Conservation (phyloP, 2,888 invertebrate genomes). For the Brenthis hecate region DNA sequence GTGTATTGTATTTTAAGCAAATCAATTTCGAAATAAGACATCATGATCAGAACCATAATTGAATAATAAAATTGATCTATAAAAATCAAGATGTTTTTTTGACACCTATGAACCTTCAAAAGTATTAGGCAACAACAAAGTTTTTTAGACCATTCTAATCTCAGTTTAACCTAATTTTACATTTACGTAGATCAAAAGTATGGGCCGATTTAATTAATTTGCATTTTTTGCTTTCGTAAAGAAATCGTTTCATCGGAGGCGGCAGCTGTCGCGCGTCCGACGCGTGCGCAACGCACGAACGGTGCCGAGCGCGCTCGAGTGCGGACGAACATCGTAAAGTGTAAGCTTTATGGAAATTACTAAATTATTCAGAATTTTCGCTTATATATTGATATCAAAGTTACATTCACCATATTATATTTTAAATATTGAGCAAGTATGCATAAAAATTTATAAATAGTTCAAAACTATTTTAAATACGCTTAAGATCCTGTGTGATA, state of each 20-base stretch:
- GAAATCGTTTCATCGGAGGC: constrained; percentile 69
- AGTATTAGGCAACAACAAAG: neutral
- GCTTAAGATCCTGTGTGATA: neutral
- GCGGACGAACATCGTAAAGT: constrained; percentile 37
- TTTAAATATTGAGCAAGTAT: neutral
- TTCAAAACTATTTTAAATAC: neutral
- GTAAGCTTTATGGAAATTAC: constrained; percentile 17
- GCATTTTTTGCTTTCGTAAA: constrained; percentile 46
- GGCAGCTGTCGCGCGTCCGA: constrained; percentile 70
- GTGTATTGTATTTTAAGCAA: too few species aligned
- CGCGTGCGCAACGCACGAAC: constrained; percentile 75
- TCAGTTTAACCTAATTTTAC: constrained; percentile 14
- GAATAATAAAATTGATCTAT: too few species aligned
- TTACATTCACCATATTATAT: neutral
- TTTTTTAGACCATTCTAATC: constrained; percentile 11
- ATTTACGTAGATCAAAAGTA: constrained; percentile 37
- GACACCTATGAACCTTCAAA: neutral
- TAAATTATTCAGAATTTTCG: neutral
- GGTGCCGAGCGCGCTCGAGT: constrained; percentile 61
- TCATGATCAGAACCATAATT: too few species aligned
- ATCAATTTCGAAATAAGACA: too few species aligned
- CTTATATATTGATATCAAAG: constrained; percentile 1
- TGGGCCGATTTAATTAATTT: constrained; percentile 42
- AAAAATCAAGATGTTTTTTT: too few species aligned
- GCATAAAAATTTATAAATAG: neutral